A percentile compares a stretch with the other conserved stretches of the same genome.
Evolutionary conservation across 2,113 vertebrate species (phyloP).

Genomic region (Menura novaehollandiae): DNA sequence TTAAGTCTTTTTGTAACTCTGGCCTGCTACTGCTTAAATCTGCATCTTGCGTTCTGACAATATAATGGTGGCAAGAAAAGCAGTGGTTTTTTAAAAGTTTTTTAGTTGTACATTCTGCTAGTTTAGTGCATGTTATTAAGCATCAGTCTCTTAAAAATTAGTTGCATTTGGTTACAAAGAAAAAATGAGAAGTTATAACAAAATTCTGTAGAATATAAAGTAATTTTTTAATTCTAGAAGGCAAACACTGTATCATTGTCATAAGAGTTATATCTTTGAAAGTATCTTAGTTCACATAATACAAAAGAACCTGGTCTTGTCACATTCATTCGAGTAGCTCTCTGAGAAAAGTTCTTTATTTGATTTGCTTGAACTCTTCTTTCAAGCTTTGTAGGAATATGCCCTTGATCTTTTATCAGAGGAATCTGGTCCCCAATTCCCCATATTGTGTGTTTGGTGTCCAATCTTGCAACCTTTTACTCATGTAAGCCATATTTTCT

Average conservation of each 20-base stretch:
- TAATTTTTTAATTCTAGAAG: neutral
- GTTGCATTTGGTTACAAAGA: neutral
- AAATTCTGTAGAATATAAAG: neutral
- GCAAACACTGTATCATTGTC: neutral
- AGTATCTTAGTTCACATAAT: neutral
- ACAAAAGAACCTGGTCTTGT: neutral
- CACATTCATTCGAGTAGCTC: neutral
- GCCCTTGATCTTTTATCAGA: neutral
- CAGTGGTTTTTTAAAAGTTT: neutral
- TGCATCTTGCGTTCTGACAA: neutral
- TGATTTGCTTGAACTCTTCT: neutral
- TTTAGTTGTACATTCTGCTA: neutral
- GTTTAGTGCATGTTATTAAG: neutral
- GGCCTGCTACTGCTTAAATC: neutral
- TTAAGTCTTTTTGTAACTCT: neutral
- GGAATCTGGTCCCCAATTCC: neutral
- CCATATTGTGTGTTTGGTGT: rapidly evolving
- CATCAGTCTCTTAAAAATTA: neutral
- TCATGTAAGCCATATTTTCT: neutral
- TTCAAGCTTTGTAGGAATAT: neutral
- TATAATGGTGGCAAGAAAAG: neutral
- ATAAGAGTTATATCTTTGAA: neutral
- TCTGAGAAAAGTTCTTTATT: neutral
- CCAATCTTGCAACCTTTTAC: neutral
- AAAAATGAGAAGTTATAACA: neutral